A percentile compares a stretch with the other conserved stretches of the same genome.
Evolutionary conservation across 2,113 vertebrate genomes (phyloP).

Genomic region (Ancistrus triradiatus): DNA sequence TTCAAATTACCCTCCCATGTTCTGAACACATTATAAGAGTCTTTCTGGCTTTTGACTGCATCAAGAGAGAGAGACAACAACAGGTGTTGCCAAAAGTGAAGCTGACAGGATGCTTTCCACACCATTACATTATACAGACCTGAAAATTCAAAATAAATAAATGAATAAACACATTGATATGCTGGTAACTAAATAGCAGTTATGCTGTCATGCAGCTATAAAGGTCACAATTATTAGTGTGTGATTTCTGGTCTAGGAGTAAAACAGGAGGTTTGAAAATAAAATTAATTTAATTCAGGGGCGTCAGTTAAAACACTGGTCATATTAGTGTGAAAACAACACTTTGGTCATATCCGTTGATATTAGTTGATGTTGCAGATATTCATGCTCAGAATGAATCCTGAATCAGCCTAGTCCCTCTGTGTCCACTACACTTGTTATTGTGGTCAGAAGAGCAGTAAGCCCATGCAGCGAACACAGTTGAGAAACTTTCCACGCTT

Average conservation of each 20-base stretch:
- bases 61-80: slow-evolving; percentile 20
- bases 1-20: neutral
- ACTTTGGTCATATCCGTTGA: too few species aligned
- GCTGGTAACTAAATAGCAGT: slow-evolving; percentile 4
- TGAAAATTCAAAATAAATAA: neutral
- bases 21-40: slow-evolving; percentile 34
- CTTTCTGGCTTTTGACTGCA: slow-evolving; percentile 30
- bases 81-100: slow-evolving; percentile 26
- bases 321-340: too few species aligned
- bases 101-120: slow-evolving; percentile 38
- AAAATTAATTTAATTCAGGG: too few species aligned
- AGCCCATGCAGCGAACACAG: slow-evolving; percentile 22
- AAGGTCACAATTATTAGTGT: slow-evolving; percentile 7
- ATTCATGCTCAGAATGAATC: too few species aligned
- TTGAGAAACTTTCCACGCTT: slow-evolving; percentile 32
- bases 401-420: too few species aligned
- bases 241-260: neutral
- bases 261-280: too few species aligned
- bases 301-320: too few species aligned
- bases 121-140: neutral
- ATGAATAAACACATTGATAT: neutral
- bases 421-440: neutral
- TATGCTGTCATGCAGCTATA: slow-evolving; percentile 4
- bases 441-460: neutral
- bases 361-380: too few species aligned